A percentile compares a stretch with the other conserved stretches of the same genome.
Evolutionary conservation across 1,140 invertebrate species (phyloP).

Genomic region (Antheraea pernyi): DNA sequence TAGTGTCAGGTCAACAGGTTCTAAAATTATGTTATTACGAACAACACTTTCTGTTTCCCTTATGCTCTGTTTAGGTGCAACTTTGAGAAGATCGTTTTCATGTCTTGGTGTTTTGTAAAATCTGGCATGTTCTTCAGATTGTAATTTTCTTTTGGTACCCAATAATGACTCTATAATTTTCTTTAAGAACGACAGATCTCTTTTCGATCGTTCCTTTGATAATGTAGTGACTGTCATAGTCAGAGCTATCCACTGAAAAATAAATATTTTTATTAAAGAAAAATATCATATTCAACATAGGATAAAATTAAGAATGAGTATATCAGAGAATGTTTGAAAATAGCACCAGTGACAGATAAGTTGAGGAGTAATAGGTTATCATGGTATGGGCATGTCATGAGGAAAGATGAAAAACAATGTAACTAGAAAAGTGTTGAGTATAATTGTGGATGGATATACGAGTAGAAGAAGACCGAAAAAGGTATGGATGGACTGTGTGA

Average conservation of each 20-base stretch:
- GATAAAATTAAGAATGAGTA: too few relatives aligned
- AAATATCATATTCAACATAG: too few relatives aligned
- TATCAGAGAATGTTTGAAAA: too few relatives aligned
- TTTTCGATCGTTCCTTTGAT: conserved; percentile 24
- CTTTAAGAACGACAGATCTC: conserved; percentile 24
- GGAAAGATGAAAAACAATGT: too few relatives aligned
- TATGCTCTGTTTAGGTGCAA: conserved; percentile 15
- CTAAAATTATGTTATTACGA: neutral
- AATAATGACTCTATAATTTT: conserved; percentile 21
- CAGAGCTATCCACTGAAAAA: conserved; percentile 34
- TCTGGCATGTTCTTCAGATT: conserved; percentile 13
- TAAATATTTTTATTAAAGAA: conserved; percentile 9
- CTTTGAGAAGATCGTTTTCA: conserved; percentile 29
- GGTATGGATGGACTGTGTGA: too few relatives aligned
- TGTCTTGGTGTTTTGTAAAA: conserved; percentile 25
- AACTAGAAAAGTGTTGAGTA: too few relatives aligned
- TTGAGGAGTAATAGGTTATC: too few relatives aligned
- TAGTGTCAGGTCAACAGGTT: too few relatives aligned
- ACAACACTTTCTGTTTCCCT: neutral
- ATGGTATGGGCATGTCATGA: too few relatives aligned
- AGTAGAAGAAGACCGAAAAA: too few relatives aligned
- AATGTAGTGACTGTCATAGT: conserved; percentile 15
- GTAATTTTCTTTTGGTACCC: neutral
- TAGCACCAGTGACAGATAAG: too few relatives aligned
- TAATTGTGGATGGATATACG: too few relatives aligned